A percentile compares a stretch with the other conserved stretches of the same genome.
Evolutionary conservation across 2,797 vertebrate species (phyloP).

Genomic region (Chelonia mydas): DNA sequence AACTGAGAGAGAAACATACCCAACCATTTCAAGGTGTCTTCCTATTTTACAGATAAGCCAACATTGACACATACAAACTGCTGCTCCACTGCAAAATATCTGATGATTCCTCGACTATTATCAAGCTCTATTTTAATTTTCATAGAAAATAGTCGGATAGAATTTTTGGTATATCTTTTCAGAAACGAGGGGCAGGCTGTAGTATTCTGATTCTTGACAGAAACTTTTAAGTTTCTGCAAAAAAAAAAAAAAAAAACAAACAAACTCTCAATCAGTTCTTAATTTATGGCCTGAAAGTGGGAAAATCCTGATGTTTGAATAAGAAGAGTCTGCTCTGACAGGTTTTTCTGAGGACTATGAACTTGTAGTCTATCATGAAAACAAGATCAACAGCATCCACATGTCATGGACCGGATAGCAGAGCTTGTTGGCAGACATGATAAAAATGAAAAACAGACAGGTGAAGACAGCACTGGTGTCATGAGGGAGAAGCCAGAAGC

Average conservation of each 20-base stretch:
- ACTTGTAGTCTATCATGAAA: not conserved
- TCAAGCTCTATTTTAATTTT: not conserved
- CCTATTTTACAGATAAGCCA: not conserved
- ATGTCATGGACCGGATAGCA: not conserved
- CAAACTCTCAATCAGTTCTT: not conserved
- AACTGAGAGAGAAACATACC: not conserved
- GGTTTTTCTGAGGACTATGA: not conserved
- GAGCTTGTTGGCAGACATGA: not conserved
- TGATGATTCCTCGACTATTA: not conserved
- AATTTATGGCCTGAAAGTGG: not conserved
- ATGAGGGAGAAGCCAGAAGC: not conserved
- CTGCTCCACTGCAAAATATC: not conserved
- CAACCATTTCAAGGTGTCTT: not conserved
- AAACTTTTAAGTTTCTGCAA: not conserved
- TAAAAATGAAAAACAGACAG: not conserved
- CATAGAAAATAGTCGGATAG: not conserved
- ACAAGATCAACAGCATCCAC: not conserved
- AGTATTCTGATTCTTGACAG: not conserved
- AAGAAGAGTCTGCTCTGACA: not conserved
- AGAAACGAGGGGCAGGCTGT: not conserved
- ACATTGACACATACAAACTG: not conserved
- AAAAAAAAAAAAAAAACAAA: not conserved
- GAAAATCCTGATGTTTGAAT: not conserved
- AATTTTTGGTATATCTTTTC: not conserved
- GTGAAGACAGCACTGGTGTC: not conserved